Evolutionary conservation across 1,140 invertebrate species (phyloP), one percentile per base, ranked within the genome.

Genomic region (Coenobita brevimanus): DNA sequence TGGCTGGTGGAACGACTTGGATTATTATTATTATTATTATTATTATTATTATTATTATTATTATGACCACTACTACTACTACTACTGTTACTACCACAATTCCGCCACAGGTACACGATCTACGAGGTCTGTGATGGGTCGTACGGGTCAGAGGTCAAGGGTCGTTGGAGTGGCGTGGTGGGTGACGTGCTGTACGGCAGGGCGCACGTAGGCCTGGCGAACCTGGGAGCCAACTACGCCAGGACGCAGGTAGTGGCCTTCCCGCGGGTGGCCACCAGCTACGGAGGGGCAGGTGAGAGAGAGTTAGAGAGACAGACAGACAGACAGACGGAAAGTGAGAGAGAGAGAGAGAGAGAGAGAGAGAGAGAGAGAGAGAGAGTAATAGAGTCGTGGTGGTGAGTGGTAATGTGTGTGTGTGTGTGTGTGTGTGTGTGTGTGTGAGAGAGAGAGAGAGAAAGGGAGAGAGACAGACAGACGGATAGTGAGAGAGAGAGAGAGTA

Each of bases 161-260:
- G 64, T 17, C n/a, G 30, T 30, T 87, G 85, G 85, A 87, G 64
- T 43, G 85, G 85, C 41, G 78, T 80, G 27, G 76, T 87, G 60
- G 85, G 85, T 4, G 85, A 87, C 64, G 85, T 87, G 41, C n/a
- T 87, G 30, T 38, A 71, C 64, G 76, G 62, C 2, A 30, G 33
- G 41, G 85, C 85, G 10, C 85, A 87, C 76, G 24, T 87, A 0
- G 85, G 85, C 17, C 78, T 87, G 15, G 76, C 73, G 21, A 87
- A 87, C 62, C 85, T 87, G n/a, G 85, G 85, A 6, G 85, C 76
- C 17, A 87, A 87, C 75, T 87, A 81, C 85, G 85, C 76, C n/a
- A 41, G 85, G 4, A 87, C 75, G 41, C 30, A 27, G 30, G 85
- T 43, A 27, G 76, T 87, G 24, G 33, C 76, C 78, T 87, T 87